These are phyloP conservation scores for Elachura formosa DNA, from an alignment of 2,113 vertebrate genomes.

Conservation along the genomic window DNA sequence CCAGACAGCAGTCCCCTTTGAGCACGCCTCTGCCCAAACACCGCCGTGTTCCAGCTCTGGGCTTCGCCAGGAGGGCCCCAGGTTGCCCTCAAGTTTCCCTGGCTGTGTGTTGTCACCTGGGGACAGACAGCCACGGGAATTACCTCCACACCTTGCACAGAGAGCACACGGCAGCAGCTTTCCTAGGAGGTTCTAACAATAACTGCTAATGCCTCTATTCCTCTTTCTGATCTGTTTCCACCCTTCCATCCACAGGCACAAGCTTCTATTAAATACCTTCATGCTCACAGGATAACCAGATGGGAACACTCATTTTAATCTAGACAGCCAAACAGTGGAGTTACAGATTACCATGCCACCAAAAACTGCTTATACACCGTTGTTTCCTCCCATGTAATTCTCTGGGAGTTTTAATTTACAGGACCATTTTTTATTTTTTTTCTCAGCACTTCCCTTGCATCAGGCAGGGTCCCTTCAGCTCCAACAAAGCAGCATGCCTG, in stretches of 20 bases:
- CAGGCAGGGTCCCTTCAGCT: background rate
- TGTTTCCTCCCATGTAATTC: background rate
- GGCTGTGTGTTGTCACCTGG: no score
- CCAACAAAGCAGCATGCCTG: background rate
- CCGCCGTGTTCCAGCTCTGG: accelerated
- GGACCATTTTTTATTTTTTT: background rate
- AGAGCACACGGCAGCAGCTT: background rate
- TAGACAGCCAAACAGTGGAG: background rate
- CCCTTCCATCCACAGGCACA: background rate
- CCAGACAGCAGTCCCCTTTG: accelerated
- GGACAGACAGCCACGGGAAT: accelerated
- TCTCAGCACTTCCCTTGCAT: background rate
- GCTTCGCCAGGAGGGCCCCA: accelerated
- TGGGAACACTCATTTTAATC: background rate
- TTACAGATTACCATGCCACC: background rate
- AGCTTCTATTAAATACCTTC: background rate
- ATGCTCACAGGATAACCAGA: accelerated
- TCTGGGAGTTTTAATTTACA: background rate
- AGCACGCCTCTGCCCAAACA: no score
- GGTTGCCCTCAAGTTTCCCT: accelerated
- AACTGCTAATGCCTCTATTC: background rate
- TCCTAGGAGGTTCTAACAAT: background rate
- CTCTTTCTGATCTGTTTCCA: background rate
- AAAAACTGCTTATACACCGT: background rate
- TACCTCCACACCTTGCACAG: accelerated